Evolutionary conservation across 2,113 vertebrate species (phyloP), one percentile per base, ranked within the genome.

Genomic region (Callopanchax toddi): DNA sequence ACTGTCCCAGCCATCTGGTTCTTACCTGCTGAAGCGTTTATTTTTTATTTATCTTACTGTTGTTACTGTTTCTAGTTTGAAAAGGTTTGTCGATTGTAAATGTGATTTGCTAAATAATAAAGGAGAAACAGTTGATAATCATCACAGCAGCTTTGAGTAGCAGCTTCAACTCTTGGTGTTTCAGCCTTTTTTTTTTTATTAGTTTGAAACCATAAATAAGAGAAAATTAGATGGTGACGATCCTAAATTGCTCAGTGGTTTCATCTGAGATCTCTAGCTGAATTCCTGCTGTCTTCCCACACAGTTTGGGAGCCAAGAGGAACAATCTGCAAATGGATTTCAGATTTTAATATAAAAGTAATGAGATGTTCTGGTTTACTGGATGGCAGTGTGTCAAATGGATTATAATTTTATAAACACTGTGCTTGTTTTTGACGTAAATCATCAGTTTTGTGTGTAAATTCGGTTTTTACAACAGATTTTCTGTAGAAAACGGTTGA

Each of bases 21-120:
- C n/a, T 49, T 16, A 55, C 34, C 52, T 65, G 50, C 58, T 20
- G 16, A 16, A 44, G 23, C n/a, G n/a, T n/a, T n/a, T n/a, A n/a
- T n/a, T n/a, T n/a, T n/a, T n/a, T n/a, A n/a, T n/a, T n/a, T n/a
- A n/a, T n/a, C n/a, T 46, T 40, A 55, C 10, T 1, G 8, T 9
- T 22, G 17, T 25, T 11, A 46, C 0, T n/a, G n/a, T 49, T 59
- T 34, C 7, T 7, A 39, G 15, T 48, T 23, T 26, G 13, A 9
- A 20, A 32, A 11, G 2, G 20, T 13, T 32, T 32, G 6, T 3
- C 6, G 5, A 6, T 32, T 8, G 29, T 6, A 9, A 6, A 32
- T n/a, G n/a, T n/a, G n/a, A 32, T 32, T 9, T 32, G 29, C 1
- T 1, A 32, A 32, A 32, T n/a, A n/a, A n/a, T n/a, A n/a, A n/a